Base-by-base conservation (phyloP, 2,797 vertebrate species). In the Trematomus bernacchii region DNA sequence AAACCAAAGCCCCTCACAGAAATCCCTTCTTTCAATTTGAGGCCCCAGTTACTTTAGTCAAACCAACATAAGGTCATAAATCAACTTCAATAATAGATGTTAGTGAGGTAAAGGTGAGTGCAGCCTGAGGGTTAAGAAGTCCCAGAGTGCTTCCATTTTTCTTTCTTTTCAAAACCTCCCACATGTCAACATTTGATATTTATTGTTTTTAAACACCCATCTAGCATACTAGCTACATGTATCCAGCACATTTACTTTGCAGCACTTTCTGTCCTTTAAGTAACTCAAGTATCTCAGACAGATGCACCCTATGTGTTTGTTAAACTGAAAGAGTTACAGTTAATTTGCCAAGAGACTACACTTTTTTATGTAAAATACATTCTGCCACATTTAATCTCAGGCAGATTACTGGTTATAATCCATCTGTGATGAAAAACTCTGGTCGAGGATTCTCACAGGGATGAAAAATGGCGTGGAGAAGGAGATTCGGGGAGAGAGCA, bases 81-180 rank as follows among this genome's bases (percentile, higher is more conserved):
- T 84, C 66, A 79, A 90, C 77, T 84, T 63, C 66, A 67, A 72
- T 69, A 73, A 75, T 42, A 82, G 84, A 67, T 63, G 58, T 83
- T 64, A 0, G 18, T 87, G 85, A 71, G 83, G 73, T 60, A 47
- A 81, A 62, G 3, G 76, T 71, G 83, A 90, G 71, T 83, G 80
- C 87, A 87, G 87, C 85, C 90, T 89, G 80, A 68, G 59, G 48
- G 73, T 66, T 80, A 85, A 60, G 2, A 33, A 10, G 46, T 19
- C 30, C 3, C 2, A n/a, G 80, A 82, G 77, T 7, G 2, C 18
- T 47, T 37, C 37, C 23, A n/a, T 6, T 9, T 5, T 23, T 33
- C 11, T 27, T 55, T 6, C 16, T 44, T 46, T 23, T 12, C 18
- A 61, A 61, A 74, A 47, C 44, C n/a, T 37, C 30, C 30, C 5